Percentiles rank a stretch among this genome's conserved stretches.
phyloP scores from a whole-genome alignment of 2,113 vertebrate species.

The Tamias sibiricus region DNA sequence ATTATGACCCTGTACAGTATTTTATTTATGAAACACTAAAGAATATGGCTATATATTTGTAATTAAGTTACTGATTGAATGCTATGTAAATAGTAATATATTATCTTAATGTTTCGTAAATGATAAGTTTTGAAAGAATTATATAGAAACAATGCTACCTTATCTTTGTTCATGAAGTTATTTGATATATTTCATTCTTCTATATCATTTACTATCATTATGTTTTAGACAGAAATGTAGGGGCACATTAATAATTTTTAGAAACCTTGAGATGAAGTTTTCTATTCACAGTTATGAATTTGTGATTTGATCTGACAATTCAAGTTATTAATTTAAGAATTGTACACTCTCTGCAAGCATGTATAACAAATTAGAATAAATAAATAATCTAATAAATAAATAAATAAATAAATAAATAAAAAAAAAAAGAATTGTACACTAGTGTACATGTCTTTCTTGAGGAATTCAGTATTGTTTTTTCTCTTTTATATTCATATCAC shows the following conservation, averaged over 20 bases:
- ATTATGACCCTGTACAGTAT: conserved; percentile 47
- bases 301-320: conserved; percentile 51
- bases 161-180: conserved; percentile 66
- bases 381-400: too few relatives aligned
- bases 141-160: conserved; percentile 56
- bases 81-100: conserved; percentile 64
- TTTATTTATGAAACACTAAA: conserved; percentile 78
- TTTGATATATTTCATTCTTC: conserved; percentile 66
- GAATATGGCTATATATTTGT: conserved; percentile 72
- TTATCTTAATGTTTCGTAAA: conserved; percentile 62
- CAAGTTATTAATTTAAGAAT: conserved; percentile 1
- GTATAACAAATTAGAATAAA: too few relatives aligned
- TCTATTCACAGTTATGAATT: conserved; percentile 31
- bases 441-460: neutral
- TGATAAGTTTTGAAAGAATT: conserved; percentile 74
- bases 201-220: conserved; percentile 8
- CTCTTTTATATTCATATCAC: neutral
- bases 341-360: too few relatives aligned
- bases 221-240: neutral
- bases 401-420: too few relatives aligned
- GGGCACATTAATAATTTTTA: conserved; percentile 14
- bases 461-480: conserved; percentile 54
- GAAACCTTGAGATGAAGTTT: conserved; percentile 33
- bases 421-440: neutral
- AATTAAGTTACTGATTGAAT: conserved; percentile 78